A percentile compares a stretch with the other conserved stretches of the same genome.
Evolutionary conservation across 1,140 invertebrate species (phyloP).

Genomic region (Ganaspis sp.): DNA sequence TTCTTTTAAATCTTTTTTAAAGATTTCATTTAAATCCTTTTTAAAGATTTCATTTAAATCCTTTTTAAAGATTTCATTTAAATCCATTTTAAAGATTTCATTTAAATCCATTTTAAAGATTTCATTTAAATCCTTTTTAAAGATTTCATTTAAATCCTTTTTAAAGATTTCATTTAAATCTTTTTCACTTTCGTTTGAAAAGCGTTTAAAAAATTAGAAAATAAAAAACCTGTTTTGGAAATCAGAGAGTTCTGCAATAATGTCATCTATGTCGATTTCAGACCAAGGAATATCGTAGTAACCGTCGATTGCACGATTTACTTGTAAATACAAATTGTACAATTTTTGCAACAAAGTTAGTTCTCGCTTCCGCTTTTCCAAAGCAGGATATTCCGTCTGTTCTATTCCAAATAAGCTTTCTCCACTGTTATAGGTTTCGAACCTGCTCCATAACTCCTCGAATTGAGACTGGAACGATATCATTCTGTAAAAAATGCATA

Average conservation of each 20-base stretch:
- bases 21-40: no score
- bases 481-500: constrained; percentile 75
- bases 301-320: constrained; percentile 89
- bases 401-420: constrained; percentile 89
- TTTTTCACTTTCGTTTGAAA: no score
- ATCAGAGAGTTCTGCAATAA: constrained; percentile 86
- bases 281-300: constrained; percentile 91
- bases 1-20: no score
- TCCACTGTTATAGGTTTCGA: constrained; percentile 87
- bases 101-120: no score
- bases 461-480: constrained; percentile 86
- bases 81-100: no score
- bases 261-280: constrained; percentile 89
- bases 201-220: background rate
- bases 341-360: constrained; percentile 90
- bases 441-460: constrained; percentile 87
- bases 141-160: no score
- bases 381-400: constrained; percentile 86
- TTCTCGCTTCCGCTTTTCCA: constrained; percentile 87
- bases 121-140: no score
- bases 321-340: constrained; percentile 86
- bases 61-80: no score
- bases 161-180: no score
- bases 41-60: no score
- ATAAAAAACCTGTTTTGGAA: constrained; percentile 86